Evolutionary conservation across 1,140 invertebrate genomes (phyloP).

Genomic region (Drosophila sucinea): DNA sequence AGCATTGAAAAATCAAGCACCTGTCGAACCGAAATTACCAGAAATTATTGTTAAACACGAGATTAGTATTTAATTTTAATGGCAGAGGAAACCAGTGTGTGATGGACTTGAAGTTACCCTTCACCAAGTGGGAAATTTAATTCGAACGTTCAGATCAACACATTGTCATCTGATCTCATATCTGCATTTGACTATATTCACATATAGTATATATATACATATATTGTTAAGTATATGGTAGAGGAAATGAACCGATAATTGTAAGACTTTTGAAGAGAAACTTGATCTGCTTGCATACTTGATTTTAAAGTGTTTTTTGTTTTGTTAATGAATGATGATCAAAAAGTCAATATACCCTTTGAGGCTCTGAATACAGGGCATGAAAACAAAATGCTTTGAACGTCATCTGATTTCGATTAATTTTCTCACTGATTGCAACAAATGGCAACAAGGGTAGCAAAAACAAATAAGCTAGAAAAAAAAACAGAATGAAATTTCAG

Average conservation of each 20-base stretch:
- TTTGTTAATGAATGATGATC: background rate
- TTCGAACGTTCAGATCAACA: too few relatives aligned
- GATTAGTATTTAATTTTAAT: constrained; percentile 63
- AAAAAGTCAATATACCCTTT: background rate
- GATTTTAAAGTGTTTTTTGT: too few relatives aligned
- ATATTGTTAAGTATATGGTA: too few relatives aligned
- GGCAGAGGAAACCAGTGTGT: constrained; percentile 28
- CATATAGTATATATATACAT: too few relatives aligned
- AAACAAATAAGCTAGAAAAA: constrained; percentile 50
- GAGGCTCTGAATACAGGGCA: background rate
- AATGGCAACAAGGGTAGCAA: constrained; percentile 50
- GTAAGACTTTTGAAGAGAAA: too few relatives aligned
- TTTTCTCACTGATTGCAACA: constrained; percentile 74
- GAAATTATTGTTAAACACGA: constrained; percentile 42
- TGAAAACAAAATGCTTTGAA: background rate
- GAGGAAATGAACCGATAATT: too few relatives aligned
- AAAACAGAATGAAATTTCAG: constrained; percentile 47
- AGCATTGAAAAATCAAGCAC: constrained; percentile 31
- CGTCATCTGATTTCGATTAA: constrained; percentile 50
- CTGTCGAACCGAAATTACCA: constrained; percentile 31
- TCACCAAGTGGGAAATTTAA: background rate
- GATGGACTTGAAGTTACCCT: background rate
- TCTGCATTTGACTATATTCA: too few relatives aligned
- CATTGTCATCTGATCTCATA: too few relatives aligned
- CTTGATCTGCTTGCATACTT: too few relatives aligned